Percentiles rank a stretch among this genome's conserved stretches.
Evolutionary conservation across 2,888 invertebrate species (phyloP).

Genomic region (Limenitis camilla): DNA sequence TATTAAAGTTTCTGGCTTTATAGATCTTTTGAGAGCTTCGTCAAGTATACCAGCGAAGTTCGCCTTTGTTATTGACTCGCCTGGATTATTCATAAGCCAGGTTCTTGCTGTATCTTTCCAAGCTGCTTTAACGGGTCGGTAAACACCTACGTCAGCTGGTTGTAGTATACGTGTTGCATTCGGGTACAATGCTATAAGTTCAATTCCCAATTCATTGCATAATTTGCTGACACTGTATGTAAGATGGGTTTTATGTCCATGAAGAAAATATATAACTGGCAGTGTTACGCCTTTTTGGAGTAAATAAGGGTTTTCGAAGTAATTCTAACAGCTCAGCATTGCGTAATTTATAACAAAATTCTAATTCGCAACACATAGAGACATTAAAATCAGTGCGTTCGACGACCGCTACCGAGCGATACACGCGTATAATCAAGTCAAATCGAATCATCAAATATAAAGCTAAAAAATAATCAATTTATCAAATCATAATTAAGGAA

Average conservation of each 20-base stretch:
- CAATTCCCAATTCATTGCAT: slow-evolving; percentile 26
- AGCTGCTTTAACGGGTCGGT: slow-evolving; percentile 23
- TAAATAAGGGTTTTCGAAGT: background rate
- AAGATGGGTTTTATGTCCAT: slow-evolving; percentile 32
- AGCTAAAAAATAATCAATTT: no score
- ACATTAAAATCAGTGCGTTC: no score
- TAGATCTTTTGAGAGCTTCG: no score
- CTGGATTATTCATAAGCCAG: slow-evolving; percentile 14
- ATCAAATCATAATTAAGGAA: no score
- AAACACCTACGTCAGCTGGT: slow-evolving; percentile 34
- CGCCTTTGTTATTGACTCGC: slow-evolving; percentile 18
- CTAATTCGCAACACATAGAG: no score
- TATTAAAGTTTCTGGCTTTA: no score
- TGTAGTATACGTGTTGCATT: slow-evolving; percentile 26
- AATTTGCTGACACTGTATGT: slow-evolving; percentile 28
- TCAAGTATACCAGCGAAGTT: slow-evolving; percentile 17
- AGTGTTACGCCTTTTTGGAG: background rate
- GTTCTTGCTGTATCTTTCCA: slow-evolving; percentile 16
- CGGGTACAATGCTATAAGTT: slow-evolving; percentile 30
- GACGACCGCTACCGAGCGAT: no score
- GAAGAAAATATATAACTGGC: slow-evolving; percentile 31
- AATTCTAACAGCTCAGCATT: no score
- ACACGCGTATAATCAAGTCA: no score
- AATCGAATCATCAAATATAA: no score
- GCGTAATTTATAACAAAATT: no score